Evolutionary conservation across 2,797 vertebrate genomes (phyloP), one percentile per base, ranked within the genome.

Genomic region (Pangasius krempfi): DNA sequence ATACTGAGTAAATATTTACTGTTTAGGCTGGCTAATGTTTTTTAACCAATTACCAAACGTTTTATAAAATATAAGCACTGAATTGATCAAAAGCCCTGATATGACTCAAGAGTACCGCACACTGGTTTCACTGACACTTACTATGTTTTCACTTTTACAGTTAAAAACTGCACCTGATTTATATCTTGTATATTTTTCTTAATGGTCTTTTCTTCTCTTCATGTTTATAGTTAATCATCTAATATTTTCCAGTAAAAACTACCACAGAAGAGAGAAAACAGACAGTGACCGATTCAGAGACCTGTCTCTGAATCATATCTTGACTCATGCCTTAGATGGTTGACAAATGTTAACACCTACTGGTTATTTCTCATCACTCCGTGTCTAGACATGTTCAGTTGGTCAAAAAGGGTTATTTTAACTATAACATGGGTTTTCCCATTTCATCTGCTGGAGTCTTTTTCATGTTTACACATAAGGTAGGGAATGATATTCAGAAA

Each of bases 351-450:
- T 64, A 66, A 87, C 75, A 85, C 81, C 88, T 86, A 85, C 85
- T 82, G 64, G 1, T 70, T 89, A 81, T 87, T 90, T 87, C 62
- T 87, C 88, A 85, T 87, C 52, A 88, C 60, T 62, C 54, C 44
- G 25, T 30, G 47, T 52, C 44, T 85, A 87, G 75, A 87, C 25
- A 56, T n/a, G 2, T 27, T 72, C 20, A 25, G 13, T 3, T 78
- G 44, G 66, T n/a, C 47, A 68, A 84, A 89, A 76, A 84, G 22
- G 50, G n/a, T 64, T 85, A 54, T 64, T 56, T 90, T 40, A 73
- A 4, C 50, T 73, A 54, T 9, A 68, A 73, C 27, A n/a, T 58
- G 80, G 72, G 44, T 40, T 80, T 87, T 79, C 44, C 84, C 56
- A 62, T 60, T 58, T 85, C 37, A 64, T 33, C 14, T 79, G 6